Percentiles rank a stretch among this genome's conserved stretches.
phyloP scores from a whole-genome alignment of 2,888 invertebrate species.

The Homarus gammarus region DNA sequence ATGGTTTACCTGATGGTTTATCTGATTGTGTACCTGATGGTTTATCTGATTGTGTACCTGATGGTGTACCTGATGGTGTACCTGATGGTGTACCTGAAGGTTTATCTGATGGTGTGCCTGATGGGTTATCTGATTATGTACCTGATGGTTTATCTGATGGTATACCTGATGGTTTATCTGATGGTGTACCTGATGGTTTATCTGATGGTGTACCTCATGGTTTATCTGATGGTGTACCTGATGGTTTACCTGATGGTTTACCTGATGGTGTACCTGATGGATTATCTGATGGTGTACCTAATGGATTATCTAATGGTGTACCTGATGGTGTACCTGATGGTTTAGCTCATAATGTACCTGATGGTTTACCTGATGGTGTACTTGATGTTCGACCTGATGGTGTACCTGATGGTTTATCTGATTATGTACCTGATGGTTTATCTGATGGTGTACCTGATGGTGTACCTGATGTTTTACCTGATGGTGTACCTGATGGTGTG shows the following conservation, averaged over 20 bases:
- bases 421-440: not conserved
- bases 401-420: not conserved
- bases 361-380: too few species aligned
- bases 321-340: too few species aligned
- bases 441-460: conserved; percentile 1
- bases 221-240: too few species aligned
- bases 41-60: too few species aligned
- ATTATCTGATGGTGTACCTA: not conserved
- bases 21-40: too few species aligned
- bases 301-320: not conserved
- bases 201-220: not conserved
- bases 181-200: not conserved
- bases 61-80: too few species aligned
- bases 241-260: too few species aligned
- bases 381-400: too few species aligned
- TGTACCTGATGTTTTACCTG: conserved; percentile 1
- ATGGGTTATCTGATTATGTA: not conserved
- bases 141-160: not conserved
- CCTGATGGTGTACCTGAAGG: too few species aligned
- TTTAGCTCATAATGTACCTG: conserved; percentile 1
- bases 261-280: too few species aligned
- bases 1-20: not conserved
- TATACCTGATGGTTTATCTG: not conserved
- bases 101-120: conserved; percentile 9
- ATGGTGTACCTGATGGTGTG: conserved; percentile 14